Evolutionary conservation across 2,113 vertebrate genomes (phyloP).

Genomic region (Oreochromis niloticus): DNA sequence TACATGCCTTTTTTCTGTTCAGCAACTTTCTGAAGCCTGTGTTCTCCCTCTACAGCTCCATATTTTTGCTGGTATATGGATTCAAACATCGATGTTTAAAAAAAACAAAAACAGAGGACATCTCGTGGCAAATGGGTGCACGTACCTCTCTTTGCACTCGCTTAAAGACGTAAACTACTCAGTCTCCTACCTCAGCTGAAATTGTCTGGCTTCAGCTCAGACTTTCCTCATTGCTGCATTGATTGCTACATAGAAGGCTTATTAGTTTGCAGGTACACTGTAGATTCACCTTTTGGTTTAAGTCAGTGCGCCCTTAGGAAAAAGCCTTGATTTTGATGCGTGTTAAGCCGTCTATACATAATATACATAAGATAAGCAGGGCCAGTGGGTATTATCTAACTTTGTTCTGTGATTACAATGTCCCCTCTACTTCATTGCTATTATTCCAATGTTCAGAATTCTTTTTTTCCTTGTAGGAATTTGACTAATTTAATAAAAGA

Average conservation of each 20-base stretch:
- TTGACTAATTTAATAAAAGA: conserved; percentile 8
- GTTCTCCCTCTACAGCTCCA: not conserved
- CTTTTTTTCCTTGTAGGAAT: not conserved
- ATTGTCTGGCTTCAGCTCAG: not conserved
- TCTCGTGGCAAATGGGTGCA: not conserved
- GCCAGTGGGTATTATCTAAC: not conserved
- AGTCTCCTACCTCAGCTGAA: not conserved
- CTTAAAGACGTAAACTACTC: not conserved
- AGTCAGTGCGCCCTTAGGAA: not conserved
- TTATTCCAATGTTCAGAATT: not conserved
- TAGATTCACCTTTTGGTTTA: not conserved
- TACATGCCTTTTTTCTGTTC: not conserved
- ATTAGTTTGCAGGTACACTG: not conserved
- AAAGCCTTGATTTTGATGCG: not conserved
- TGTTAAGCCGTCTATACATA: not conserved
- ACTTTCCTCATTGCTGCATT: not conserved
- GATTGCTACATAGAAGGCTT: not conserved
- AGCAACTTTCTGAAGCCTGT: not conserved
- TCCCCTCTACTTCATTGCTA: not conserved
- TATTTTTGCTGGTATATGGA: not conserved
- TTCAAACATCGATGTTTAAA: not conserved
- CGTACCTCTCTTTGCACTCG: not conserved
- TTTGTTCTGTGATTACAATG: not conserved
- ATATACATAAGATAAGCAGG: not conserved
- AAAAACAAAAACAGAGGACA: not conserved